These are phyloP conservation scores for Dysmachus trigonus DNA, from an alignment of 2,888 invertebrate species.

Conservation along the genomic window DNA sequence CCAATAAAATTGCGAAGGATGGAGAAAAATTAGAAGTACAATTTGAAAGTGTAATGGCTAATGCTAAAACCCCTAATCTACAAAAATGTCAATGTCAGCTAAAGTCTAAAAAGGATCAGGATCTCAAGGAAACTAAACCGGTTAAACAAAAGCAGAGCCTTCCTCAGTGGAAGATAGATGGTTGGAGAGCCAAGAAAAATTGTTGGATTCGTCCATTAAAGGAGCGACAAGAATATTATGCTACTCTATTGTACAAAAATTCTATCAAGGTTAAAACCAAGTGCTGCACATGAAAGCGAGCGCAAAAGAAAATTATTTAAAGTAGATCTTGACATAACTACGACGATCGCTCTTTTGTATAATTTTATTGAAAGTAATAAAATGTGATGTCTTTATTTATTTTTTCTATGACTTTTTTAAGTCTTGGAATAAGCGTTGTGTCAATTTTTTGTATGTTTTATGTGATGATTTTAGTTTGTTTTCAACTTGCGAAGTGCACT, in stretches of 20 bases:
- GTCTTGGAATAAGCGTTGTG: too few relatives aligned
- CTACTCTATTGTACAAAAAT: not conserved
- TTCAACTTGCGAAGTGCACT: too few relatives aligned
- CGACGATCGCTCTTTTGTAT: not conserved
- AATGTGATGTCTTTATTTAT: not conserved
- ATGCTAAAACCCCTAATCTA: not conserved
- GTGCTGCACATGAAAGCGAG: not conserved
- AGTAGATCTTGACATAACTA: not conserved
- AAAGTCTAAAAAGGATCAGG: not conserved
- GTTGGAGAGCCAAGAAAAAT: conserved; percentile 8
- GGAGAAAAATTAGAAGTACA: not conserved
- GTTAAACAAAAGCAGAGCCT: not conserved
- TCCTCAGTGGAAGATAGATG: conserved; percentile 10
- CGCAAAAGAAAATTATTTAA: not conserved
- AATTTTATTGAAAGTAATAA: not conserved
- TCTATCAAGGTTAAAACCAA: not conserved
- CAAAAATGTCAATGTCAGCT: not conserved
- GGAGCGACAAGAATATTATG: not conserved
- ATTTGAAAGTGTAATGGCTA: not conserved
- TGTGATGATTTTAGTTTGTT: too few relatives aligned
- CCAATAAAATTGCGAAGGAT: not conserved
- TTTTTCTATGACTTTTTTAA: not conserved
- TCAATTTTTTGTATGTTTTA: too few relatives aligned
- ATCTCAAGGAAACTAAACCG: not conserved
- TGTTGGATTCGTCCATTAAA: not conserved